These are phyloP conservation scores for Agonum fuliginosum DNA, from an alignment of 2,888 invertebrate species.

Conservation along the genomic window DNA sequence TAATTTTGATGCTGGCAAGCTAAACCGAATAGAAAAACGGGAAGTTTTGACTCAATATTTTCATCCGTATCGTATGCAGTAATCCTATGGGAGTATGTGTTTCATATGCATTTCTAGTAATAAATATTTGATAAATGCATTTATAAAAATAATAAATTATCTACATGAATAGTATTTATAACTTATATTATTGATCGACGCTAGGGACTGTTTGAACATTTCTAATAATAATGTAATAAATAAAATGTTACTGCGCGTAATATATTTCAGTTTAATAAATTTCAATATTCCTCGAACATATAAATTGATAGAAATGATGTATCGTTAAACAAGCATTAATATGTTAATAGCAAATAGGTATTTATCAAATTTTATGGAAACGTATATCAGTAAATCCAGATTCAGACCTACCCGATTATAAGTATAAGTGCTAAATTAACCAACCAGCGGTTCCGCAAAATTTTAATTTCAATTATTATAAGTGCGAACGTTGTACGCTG, in stretches of 20 bases:
- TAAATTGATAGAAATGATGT: not conserved
- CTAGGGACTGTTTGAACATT: conserved; percentile 1
- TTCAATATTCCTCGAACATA: too few species aligned
- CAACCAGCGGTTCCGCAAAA: too few species aligned
- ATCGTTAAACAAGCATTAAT: too few species aligned
- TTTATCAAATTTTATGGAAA: too few species aligned
- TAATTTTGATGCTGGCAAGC: conserved; percentile 25
- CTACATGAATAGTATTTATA: conserved; percentile 6
- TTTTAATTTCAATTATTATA: too few species aligned
- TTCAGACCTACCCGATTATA: too few species aligned
- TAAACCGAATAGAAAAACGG: not conserved
- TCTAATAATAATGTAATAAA: conserved; percentile 6
- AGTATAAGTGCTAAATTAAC: too few species aligned
- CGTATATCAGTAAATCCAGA: too few species aligned
- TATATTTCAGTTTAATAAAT: too few species aligned
- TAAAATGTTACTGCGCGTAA: conserved; percentile 1
- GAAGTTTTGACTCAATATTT: conserved; percentile 22
- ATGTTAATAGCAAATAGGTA: too few species aligned
- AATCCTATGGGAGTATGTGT: conserved; percentile 15
- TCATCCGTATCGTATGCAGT: conserved; percentile 20
- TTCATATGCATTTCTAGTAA: conserved; percentile 24
- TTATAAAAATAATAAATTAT: conserved; percentile 25
- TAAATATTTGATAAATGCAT: conserved; percentile 28
- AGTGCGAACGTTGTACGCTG: too few species aligned
- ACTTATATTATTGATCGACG: not conserved